phyloP scores from a whole-genome alignment of 2,888 invertebrate species.

The Pyrgus malvae region DNA sequence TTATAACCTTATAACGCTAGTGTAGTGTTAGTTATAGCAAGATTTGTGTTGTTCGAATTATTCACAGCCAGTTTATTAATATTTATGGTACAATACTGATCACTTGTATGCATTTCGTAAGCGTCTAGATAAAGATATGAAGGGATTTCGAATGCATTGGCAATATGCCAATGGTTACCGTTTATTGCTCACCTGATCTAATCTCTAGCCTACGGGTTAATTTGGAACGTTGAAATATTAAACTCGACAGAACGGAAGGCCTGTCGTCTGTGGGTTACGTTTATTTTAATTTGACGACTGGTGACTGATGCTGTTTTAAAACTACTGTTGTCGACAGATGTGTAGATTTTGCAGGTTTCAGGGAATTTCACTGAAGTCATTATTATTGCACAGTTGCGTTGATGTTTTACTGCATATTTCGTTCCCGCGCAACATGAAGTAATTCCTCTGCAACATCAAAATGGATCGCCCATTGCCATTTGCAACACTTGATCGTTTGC shows the following conservation, averaged over 20 bases:
- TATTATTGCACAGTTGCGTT: no score
- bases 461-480: no score
- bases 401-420: no score
- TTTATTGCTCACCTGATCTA: constrained; percentile 25
- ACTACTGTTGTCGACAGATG: background rate
- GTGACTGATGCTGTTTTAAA: background rate
- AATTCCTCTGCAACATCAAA: no score
- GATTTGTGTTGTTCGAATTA: constrained; percentile 16
- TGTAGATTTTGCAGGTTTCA: background rate
- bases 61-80: constrained; percentile 21
- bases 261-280: background rate
- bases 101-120: constrained; percentile 20
- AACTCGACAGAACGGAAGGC: constrained; percentile 9
- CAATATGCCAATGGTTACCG: constrained; percentile 23
- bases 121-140: constrained; percentile 16
- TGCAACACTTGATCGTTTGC: constrained; percentile 13
- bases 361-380: no score
- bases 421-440: no score
- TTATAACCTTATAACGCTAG: background rate
- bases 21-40: background rate
- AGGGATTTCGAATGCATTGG: constrained; percentile 25
- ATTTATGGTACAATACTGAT: constrained; percentile 18
- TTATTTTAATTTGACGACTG: background rate
- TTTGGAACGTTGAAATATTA: constrained; percentile 16
- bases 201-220: constrained; percentile 11